A percentile compares a stretch with the other conserved stretches of the same genome.
Evolutionary conservation across 2,113 vertebrate genomes (phyloP).

Genomic region (Aviceda subcristata): DNA sequence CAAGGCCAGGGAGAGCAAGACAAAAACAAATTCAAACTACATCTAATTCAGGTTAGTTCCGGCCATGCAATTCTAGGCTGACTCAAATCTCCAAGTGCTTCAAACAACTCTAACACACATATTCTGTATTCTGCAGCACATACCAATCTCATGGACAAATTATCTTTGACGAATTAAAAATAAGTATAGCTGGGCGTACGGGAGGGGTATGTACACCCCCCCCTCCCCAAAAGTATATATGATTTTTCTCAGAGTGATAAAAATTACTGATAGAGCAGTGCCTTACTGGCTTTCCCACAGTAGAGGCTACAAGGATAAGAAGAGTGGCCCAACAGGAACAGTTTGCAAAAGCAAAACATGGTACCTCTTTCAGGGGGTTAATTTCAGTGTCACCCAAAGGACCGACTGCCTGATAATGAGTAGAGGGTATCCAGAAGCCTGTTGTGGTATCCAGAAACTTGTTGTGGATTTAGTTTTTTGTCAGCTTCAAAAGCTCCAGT

Average conservation of each 20-base stretch:
- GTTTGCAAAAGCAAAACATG: neutral
- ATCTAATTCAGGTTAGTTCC: neutral
- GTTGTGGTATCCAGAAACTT: neutral
- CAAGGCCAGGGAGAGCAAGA: neutral
- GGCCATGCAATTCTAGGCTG: neutral
- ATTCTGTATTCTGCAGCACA: neutral
- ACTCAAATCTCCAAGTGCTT: neutral
- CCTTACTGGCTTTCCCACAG: neutral
- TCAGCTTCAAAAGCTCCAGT: neutral
- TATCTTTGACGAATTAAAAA: neutral
- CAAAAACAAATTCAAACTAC: neutral
- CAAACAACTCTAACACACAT: neutral
- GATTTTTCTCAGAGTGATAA: neutral
- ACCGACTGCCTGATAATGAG: accelerated
- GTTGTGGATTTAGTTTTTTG: neutral
- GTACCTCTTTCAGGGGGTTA: neutral
- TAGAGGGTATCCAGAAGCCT: neutral
- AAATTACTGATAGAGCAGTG: neutral
- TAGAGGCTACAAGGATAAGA: neutral
- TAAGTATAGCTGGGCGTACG: neutral
- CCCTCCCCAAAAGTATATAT: accelerated
- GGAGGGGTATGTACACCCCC: neutral
- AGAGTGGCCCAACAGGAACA: neutral
- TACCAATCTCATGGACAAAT: neutral
- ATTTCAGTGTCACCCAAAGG: neutral